A percentile compares a stretch with the other conserved stretches of the same genome.
Conservation (phyloP, 2,797 vertebrate genomes). For the Paedocypris micromegethes region DNA sequence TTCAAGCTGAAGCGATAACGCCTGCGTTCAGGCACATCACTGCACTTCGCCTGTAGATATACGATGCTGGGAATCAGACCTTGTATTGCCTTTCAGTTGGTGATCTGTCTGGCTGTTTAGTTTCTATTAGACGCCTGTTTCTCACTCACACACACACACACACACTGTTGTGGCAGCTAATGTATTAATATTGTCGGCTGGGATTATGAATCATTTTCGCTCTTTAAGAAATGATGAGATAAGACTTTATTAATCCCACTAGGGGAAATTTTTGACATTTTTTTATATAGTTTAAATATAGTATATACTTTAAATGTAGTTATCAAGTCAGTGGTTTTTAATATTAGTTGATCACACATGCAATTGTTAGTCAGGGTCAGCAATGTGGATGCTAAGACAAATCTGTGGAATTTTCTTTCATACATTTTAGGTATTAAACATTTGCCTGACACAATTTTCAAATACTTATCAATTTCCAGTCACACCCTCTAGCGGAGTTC, state of each 20-base stretch:
- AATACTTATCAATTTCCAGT: slow-evolving; percentile 21
- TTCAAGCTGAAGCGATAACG: slow-evolving; percentile 9
- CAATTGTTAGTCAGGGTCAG: no score
- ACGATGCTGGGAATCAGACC: slow-evolving; percentile 14
- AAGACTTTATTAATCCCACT: no score
- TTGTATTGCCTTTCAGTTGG: slow-evolving; percentile 12
- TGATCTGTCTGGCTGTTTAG: not conserved
- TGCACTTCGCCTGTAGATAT: slow-evolving; percentile 4
- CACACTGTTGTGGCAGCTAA: no score
- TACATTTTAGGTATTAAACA: not conserved
- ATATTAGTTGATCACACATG: no score
- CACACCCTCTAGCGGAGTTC: slow-evolving; percentile 26
- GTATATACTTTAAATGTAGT: no score
- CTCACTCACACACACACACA: no score
- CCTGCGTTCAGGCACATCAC: slow-evolving; percentile 14
- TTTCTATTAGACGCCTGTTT: not conserved
- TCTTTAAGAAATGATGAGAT: no score
- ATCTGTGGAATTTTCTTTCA: slow-evolving; percentile 1
- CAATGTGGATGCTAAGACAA: not conserved
- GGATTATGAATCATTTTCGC: no score
- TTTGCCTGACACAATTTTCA: slow-evolving; percentile 22
- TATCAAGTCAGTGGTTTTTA: no score
- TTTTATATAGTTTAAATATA: no score
- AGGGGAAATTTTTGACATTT: no score
- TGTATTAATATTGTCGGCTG: no score